These are phyloP conservation scores for Drosophila yakuba DNA, from an alignment of 1,140 invertebrate species.

Conservation along the genomic window DNA sequence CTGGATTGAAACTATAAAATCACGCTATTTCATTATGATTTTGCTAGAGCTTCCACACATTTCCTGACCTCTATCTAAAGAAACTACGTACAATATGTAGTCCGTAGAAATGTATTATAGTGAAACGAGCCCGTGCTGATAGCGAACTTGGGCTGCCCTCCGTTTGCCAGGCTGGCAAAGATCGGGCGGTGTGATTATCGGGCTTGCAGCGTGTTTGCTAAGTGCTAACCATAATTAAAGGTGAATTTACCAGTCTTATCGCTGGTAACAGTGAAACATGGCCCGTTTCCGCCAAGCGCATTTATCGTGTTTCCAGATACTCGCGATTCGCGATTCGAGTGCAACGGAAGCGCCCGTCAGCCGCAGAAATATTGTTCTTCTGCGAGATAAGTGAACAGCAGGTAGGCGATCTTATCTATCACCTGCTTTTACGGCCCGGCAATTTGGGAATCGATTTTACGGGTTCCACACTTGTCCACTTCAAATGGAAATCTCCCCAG, in stretches of 20 bases:
- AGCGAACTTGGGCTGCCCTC: conserved; percentile 1
- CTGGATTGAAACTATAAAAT: not conserved
- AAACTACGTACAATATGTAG: not conserved
- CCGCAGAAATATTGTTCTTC: conserved; percentile 3
- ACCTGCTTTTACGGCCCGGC: conserved; percentile 9
- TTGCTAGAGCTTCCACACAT: not conserved
- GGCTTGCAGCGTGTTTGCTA: not conserved
- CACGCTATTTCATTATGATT: not conserved
- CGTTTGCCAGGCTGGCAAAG: conserved; percentile 17
- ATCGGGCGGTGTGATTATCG: conserved; percentile 13
- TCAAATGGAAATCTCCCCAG: not conserved
- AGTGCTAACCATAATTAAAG: not conserved
- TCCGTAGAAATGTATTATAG: not conserved
- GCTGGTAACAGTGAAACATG: conserved; percentile 11
- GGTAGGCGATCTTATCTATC: conserved; percentile 28
- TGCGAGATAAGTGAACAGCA: conserved; percentile 27
- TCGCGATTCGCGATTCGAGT: conserved; percentile 8
- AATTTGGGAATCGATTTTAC: conserved; percentile 33
- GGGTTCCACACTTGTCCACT: conserved; percentile 25
- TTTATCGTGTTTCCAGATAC: conserved; percentile 36
- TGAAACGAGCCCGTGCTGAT: conserved; percentile 21
- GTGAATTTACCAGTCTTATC: conserved; percentile 2
- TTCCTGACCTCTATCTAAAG: conserved; percentile 12
- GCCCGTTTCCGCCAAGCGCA: conserved; percentile 26
- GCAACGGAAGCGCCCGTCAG: conserved; percentile 30